A percentile compares a stretch with the other conserved stretches of the same genome.
These are phyloP conservation scores for Dipodomys ordii DNA, from an alignment of 2,113 vertebrate genomes.

Conservation along the genomic window DNA sequence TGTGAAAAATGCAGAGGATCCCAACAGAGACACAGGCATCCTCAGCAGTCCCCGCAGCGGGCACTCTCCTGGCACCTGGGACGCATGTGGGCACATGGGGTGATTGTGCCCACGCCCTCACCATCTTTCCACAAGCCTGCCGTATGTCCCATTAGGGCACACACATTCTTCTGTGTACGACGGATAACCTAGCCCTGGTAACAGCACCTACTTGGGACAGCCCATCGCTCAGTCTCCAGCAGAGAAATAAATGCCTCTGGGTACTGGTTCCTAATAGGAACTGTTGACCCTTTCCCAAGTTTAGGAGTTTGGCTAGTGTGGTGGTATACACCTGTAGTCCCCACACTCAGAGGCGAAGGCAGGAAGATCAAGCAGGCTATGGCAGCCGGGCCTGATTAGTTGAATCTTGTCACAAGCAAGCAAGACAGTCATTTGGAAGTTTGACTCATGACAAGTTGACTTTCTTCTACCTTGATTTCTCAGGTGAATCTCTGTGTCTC, in stretches of 20 bases:
- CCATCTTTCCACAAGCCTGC: neutral
- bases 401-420: neutral
- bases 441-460: neutral
- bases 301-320: neutral
- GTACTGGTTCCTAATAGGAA: neutral
- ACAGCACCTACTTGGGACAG: neutral
- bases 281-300: neutral
- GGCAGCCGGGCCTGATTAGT: neutral
- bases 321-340: neutral
- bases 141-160: neutral
- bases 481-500: accelerated
- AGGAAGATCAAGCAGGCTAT: neutral
- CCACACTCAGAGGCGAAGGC: neutral
- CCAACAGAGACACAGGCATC: neutral
- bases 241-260: neutral
- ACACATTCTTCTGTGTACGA: too few species aligned
- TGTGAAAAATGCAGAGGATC: neutral
- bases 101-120: neutral
- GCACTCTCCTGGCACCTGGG: neutral
- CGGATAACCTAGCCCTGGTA: neutral
- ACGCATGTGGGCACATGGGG: neutral
- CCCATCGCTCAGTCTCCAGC: neutral
- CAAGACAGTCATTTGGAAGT: neutral
- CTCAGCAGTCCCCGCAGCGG: neutral
- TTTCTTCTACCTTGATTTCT: neutral